Conservation (phyloP, 2,797 vertebrate species). For the Lithobates pipiens region DNA sequence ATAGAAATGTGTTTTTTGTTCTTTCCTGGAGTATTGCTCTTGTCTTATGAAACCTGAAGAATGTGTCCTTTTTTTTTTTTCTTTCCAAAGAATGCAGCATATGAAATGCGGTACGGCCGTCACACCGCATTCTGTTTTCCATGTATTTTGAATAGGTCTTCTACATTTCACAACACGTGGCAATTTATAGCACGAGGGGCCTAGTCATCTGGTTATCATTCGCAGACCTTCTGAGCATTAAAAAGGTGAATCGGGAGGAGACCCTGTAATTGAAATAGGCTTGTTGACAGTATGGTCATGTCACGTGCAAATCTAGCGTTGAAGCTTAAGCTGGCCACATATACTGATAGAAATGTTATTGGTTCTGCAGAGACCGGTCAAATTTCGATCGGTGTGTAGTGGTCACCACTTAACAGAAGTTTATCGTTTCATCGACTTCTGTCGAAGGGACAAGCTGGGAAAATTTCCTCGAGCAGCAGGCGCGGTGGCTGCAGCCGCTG, state of each 20-base stretch:
- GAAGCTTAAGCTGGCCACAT: no score
- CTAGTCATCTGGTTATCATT: slow-evolving; percentile 46
- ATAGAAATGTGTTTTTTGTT: slow-evolving; percentile 31
- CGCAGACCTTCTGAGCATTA: background rate
- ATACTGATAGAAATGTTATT: no score
- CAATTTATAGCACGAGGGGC: slow-evolving; percentile 31
- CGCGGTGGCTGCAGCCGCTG: no score
- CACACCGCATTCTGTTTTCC: slow-evolving; percentile 39
- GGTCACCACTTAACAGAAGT: no score
- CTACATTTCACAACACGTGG: slow-evolving; percentile 43
- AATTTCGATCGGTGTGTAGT: no score
- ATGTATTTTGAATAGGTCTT: slow-evolving; percentile 32
- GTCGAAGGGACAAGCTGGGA: no score
- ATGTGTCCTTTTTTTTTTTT: slow-evolving; percentile 21
- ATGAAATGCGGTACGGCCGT: slow-evolving; percentile 35
- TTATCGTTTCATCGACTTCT: no score
- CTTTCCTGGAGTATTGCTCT: slow-evolving; percentile 33
- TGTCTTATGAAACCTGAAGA: slow-evolving; percentile 29
- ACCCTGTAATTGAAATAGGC: background rate
- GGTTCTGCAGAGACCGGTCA: no score
- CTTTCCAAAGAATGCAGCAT: slow-evolving; percentile 29
- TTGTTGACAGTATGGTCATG: background rate
- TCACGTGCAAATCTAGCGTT: no score
- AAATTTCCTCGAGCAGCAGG: no score
- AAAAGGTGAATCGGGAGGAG: slow-evolving; percentile 22